Percentiles rank a stretch among this genome's conserved stretches.
Evolutionary conservation across 2,888 invertebrate genomes (phyloP).

Genomic region (Drosophila anomelani): DNA sequence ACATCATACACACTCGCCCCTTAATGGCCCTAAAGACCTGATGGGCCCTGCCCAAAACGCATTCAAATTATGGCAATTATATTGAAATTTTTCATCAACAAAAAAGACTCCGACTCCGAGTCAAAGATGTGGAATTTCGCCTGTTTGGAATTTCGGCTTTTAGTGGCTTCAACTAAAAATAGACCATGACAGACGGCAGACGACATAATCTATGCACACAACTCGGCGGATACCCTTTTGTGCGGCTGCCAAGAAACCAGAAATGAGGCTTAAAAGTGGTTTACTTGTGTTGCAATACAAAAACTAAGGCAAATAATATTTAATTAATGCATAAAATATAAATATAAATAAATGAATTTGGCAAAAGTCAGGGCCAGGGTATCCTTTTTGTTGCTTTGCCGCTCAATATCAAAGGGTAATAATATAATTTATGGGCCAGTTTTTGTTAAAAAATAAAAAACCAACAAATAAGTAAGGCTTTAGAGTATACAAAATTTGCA

Average conservation of each 20-base stretch:
- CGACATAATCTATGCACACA: slow-evolving; percentile 48
- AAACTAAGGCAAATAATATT: slow-evolving; percentile 9
- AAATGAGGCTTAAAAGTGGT: background rate
- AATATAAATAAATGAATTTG: slow-evolving; percentile 5
- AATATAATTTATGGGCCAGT: slow-evolving; percentile 58
- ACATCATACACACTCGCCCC: slow-evolving; percentile 6
- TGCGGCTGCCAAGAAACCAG: background rate
- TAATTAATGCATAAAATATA: slow-evolving; percentile 19
- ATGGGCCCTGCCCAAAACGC: slow-evolving; percentile 69
- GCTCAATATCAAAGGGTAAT: slow-evolving; percentile 56
- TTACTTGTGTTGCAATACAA: slow-evolving; percentile 1
- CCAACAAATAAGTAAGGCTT: background rate
- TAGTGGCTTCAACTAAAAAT: slow-evolving; percentile 53
- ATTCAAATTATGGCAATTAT: slow-evolving; percentile 77
- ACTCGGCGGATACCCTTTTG: slow-evolving; percentile 41
- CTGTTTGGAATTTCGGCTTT: slow-evolving; percentile 67
- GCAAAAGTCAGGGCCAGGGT: background rate
- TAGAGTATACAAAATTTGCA: slow-evolving; percentile 12
- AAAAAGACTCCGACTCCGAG: background rate
- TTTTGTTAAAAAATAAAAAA: background rate
- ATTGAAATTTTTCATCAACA: slow-evolving; percentile 64
- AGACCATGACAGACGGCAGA: slow-evolving; percentile 58
- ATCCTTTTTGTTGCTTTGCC: slow-evolving; percentile 20
- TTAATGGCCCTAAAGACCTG: slow-evolving; percentile 31
- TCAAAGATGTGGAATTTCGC: slow-evolving; percentile 59